phyloP scores from a whole-genome alignment of 2,888 invertebrate genomes.

The Trissoscelio sp. region DNA sequence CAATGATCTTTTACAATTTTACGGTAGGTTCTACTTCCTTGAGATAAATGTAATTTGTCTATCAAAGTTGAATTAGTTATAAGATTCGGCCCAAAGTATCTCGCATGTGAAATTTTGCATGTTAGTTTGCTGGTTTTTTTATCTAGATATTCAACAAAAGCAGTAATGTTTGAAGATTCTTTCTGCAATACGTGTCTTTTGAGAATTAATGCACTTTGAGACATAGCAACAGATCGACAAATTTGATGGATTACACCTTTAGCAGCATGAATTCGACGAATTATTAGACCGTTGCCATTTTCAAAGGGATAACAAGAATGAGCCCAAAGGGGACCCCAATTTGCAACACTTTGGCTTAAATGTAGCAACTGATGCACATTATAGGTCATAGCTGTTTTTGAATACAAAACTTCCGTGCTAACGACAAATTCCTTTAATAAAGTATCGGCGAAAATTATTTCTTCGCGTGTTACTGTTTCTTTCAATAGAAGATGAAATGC shows the following conservation, averaged over 20 bases:
- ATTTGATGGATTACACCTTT: slow-evolving; percentile 52
- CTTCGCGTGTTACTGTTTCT: slow-evolving; percentile 49
- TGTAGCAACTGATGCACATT: slow-evolving; percentile 60
- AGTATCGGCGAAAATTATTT: slow-evolving; percentile 45
- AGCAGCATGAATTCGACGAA: slow-evolving; percentile 42
- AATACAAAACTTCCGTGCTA: slow-evolving; percentile 55
- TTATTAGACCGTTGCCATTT: slow-evolving; percentile 55
- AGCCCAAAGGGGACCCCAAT: slow-evolving; percentile 68
- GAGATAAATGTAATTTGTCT: not conserved
- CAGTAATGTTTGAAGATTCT: not conserved
- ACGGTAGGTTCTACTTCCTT: not conserved
- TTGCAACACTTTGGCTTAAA: slow-evolving; percentile 11
- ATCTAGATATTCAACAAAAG: slow-evolving; percentile 8
- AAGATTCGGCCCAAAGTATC: slow-evolving; percentile 11
- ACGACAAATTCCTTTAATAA: slow-evolving; percentile 48
- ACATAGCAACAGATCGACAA: slow-evolving; percentile 23
- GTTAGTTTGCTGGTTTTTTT: slow-evolving; percentile 12
- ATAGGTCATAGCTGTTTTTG: slow-evolving; percentile 53
- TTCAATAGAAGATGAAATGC: slow-evolving; percentile 50
- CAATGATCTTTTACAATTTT: slow-evolving; percentile 17
- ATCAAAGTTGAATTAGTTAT: slow-evolving; percentile 3
- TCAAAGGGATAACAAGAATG: slow-evolving; percentile 65
- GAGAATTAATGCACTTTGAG: slow-evolving; percentile 2
- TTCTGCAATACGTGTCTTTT: not conserved
- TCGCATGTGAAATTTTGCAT: slow-evolving; percentile 4